Evolutionary conservation across 2,888 invertebrate genomes (phyloP), one percentile per base, ranked within the genome.

Genomic region (Caenorhabditis zanzibari): DNA sequence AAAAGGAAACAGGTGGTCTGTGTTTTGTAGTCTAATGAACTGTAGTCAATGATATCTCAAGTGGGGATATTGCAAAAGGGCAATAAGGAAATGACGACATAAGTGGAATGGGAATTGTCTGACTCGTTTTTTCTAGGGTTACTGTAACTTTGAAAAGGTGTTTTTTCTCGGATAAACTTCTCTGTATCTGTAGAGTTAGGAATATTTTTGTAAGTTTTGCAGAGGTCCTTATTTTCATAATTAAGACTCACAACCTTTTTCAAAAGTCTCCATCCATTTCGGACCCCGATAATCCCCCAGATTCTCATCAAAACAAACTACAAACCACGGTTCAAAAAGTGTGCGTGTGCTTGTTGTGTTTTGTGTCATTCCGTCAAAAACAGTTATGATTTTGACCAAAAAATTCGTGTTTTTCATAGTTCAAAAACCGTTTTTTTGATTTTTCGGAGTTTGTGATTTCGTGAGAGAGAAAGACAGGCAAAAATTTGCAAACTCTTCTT

Each of bases 241-340:
- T n/a, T n/a, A n/a, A n/a, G n/a, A n/a, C n/a, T n/a, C n/a, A n/a
- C n/a, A n/a, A n/a, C n/a, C n/a, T n/a, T n/a, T n/a, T n/a, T 32
- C 32, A 38, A 12, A 38, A 12, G n/a, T n/a, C n/a, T 38, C 32
- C 32, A 10, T 38, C 12, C 38, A 38, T 6, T 38, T 12, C 38
- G 38, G 38, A 38, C 38, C 38, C 38, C 9, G 38, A 38, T 38
- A 38, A 38, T 38, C 38, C 38, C 38, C n/a, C 12, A 2, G 7
- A 6, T 12, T n/a, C 61, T 38, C 35, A 41, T 32, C 35, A 22
- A 54, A 26, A 54, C 54, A 24, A 58, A 58, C 58, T 58, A 58
- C 32, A 58, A 58, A 58, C 58, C 58, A 58, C 58, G 58, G 28
- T 58, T 58, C 58, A 32, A 56, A 58, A 58, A 58, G 58, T 58